These are phyloP conservation scores for Monopis laevigella DNA, from an alignment of 2,888 invertebrate genomes.

Conservation along the genomic window DNA sequence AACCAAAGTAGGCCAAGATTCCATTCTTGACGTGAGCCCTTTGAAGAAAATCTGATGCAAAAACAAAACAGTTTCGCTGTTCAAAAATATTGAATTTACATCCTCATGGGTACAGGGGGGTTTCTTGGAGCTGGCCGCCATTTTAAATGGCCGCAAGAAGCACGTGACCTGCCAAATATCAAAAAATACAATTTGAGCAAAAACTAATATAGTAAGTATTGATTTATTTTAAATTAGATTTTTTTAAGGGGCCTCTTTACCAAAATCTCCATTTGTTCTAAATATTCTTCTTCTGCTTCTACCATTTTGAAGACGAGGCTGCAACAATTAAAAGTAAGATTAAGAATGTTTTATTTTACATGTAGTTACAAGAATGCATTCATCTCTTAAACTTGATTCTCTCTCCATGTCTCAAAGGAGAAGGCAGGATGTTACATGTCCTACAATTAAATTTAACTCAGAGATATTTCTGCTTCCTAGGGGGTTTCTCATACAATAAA, in stretches of 20 bases:
- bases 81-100: slow-evolving; percentile 92
- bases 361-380: neutral
- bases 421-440: no score
- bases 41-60: slow-evolving; percentile 94
- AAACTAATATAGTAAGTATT: neutral
- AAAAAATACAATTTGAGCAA: neutral
- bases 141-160: slow-evolving; percentile 88
- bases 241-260: no score
- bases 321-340: slow-evolving; percentile 24
- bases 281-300: slow-evolving; percentile 92
- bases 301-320: slow-evolving; percentile 91
- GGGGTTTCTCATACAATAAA: no score
- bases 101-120: slow-evolving; percentile 94
- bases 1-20: slow-evolving; percentile 93
- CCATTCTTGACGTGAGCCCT: slow-evolving; percentile 89
- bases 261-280: slow-evolving; percentile 85
- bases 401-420: no score
- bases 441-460: no score
- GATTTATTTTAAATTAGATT: slow-evolving; percentile 5
- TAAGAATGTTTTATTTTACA: slow-evolving; percentile 1
- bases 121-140: slow-evolving; percentile 94
- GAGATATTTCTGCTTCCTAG: no score
- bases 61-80: slow-evolving; percentile 91
- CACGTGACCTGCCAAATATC: slow-evolving; percentile 71
- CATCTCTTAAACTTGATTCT: no score